Evolutionary conservation across 2,797 vertebrate genomes (phyloP).

Genomic region (Neomorphus geoffroyi): DNA sequence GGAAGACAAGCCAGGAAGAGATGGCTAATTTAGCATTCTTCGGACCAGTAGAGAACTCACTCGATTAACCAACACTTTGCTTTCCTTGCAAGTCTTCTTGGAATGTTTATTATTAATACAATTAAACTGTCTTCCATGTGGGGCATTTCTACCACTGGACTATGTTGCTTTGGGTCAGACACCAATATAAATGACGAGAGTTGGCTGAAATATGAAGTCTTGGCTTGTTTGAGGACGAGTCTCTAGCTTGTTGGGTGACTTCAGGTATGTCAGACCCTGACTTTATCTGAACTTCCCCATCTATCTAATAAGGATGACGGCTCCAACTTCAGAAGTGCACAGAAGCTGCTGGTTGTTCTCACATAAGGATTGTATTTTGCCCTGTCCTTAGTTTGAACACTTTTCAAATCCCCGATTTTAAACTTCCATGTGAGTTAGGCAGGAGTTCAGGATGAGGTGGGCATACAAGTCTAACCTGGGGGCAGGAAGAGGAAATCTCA

Average conservation of each 20-base stretch:
- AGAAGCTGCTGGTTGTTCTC: background rate
- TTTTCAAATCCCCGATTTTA: background rate
- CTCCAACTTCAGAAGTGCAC: background rate
- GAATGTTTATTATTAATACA: background rate
- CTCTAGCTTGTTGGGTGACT: background rate
- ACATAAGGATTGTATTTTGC: background rate
- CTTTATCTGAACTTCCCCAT: background rate
- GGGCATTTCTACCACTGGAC: background rate
- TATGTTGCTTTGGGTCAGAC: background rate
- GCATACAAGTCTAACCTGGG: background rate
- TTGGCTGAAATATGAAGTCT: background rate
- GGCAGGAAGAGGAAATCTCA: background rate
- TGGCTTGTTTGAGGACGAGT: background rate
- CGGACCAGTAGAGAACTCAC: background rate
- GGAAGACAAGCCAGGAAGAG: background rate
- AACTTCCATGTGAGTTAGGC: background rate
- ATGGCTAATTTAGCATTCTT: background rate
- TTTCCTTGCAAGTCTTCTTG: background rate
- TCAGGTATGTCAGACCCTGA: background rate
- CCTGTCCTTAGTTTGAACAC: background rate
- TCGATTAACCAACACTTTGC: background rate
- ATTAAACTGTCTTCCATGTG: background rate
- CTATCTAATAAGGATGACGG: background rate
- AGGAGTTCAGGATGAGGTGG: background rate
- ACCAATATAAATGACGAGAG: background rate